Evolutionary conservation across 64 coral and sea anemone species (phyloP), one percentile per base, ranked within the genome.

Genomic region (Astreopora myriophthalma): DNA sequence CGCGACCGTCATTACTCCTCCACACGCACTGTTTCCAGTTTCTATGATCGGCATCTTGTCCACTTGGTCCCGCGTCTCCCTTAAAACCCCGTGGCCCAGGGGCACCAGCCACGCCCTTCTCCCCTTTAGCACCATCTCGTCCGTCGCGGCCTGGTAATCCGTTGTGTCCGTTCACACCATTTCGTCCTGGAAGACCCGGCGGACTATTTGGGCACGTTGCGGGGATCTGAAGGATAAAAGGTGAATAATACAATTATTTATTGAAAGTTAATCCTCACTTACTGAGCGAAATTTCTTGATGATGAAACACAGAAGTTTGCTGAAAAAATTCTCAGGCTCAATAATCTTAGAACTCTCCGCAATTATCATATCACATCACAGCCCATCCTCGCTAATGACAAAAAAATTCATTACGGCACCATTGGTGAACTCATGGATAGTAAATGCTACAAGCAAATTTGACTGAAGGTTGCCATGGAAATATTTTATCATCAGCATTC

Each of bases 121-220:
- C 48, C 2, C 76, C 76, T 60, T 61, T 80, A 2, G 48, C 48
- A 4, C 76, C 76, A 80, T 80, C 51, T 34, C 49, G 76, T 16
- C 76, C 76, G 49, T 80, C 48, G 48, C 48, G 48, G 48, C 76
- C 76, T 80, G 76, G 76, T 80, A 80, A 58, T 48, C 76, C 76
- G 49, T 80, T 80, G 52, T 61, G 27, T 34, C 76, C 76, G 33
- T 70, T 70, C 10, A 70, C 67, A 0, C 67, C 67, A 33, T 80
- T 80, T 14, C 17, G 49, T 9, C 76, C 76, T 20, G 76, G 76
- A 32, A 80, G 49, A 33, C 76, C 76, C 0, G 76, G 76, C 31
- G 76, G 19, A 20, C 76, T 48, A 57, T 12, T 48, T 0, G 52
- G 27, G 51, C 76, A 80, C 27, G 10, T 57, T 25, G 17, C 22